Percentiles rank a stretch among this genome's conserved stretches.
phyloP scores from a whole-genome alignment of 2,888 invertebrate species.

The Orthosia cruda region DNA sequence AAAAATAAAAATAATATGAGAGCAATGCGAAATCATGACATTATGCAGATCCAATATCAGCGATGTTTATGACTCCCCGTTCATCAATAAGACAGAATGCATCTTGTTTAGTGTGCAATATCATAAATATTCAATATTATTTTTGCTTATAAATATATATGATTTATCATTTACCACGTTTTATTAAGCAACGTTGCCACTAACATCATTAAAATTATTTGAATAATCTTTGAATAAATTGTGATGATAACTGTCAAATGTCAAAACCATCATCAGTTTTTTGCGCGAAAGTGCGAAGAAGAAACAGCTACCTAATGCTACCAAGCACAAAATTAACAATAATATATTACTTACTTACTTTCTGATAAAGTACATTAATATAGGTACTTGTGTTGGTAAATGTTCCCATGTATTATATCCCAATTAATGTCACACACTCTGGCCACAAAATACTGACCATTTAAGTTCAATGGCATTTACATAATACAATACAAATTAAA shows the following conservation, averaged over 20 bases:
- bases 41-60: constrained; percentile 22
- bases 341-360: too few species aligned
- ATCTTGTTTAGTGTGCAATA: constrained; percentile 50
- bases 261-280: background rate
- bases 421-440: too few species aligned
- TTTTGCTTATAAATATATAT: constrained; percentile 10
- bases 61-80: constrained; percentile 16
- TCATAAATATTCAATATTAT: constrained; percentile 45
- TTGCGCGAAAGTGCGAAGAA: background rate
- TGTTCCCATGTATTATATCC: too few species aligned
- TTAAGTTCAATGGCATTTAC: background rate
- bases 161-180: background rate
- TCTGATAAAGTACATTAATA: too few species aligned
- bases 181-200: constrained; percentile 13
- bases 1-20: constrained; percentile 44
- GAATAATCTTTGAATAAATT: background rate
- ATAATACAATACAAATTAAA: constrained; percentile 10
- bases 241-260: background rate
- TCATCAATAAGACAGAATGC: constrained; percentile 41
- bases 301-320: background rate
- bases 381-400: too few species aligned
- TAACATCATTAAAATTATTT: background rate
- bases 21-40: constrained; percentile 35
- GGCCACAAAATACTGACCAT: background rate
- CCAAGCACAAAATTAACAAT: too few species aligned